These are phyloP conservation scores for Rhadinocentrus ornatus DNA, from an alignment of 2,797 vertebrate species.

Conservation along the genomic window DNA sequence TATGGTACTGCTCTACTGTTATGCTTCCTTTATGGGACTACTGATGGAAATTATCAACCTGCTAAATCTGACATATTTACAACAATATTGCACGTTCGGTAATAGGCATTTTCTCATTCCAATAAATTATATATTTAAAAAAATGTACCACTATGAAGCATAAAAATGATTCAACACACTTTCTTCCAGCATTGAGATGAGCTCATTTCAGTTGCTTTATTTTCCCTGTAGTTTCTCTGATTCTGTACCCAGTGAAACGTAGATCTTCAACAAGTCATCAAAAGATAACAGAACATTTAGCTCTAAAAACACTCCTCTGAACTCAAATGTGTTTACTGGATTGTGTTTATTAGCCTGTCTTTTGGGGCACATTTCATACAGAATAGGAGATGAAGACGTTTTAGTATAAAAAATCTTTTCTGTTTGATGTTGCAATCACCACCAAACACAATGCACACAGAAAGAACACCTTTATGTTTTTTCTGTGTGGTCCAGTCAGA, in stretches of 20 bases:
- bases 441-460: not conserved
- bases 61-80: no score
- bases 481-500: not conserved
- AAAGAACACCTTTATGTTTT: constrained; percentile 3
- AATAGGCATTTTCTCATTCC: no score
- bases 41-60: no score
- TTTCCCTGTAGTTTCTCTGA: constrained; percentile 18
- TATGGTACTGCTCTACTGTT: no score
- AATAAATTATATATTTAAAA: not conserved
- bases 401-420: constrained; percentile 4
- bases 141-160: not conserved
- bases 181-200: not conserved
- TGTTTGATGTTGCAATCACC: constrained; percentile 34
- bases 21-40: no score
- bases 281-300: constrained; percentile 46
- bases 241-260: constrained; percentile 37
- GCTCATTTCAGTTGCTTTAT: constrained; percentile 41
- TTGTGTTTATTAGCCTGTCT: not conserved
- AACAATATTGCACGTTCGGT: no score
- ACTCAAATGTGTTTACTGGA: constrained; percentile 1
- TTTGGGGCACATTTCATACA: constrained; percentile 18
- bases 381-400: constrained; percentile 38
- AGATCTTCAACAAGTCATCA: constrained; percentile 54
- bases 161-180: no score
- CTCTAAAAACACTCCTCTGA: constrained; percentile 18